Evolutionary conservation across 2,888 invertebrate species (phyloP).

Genomic region (Troides helena): DNA sequence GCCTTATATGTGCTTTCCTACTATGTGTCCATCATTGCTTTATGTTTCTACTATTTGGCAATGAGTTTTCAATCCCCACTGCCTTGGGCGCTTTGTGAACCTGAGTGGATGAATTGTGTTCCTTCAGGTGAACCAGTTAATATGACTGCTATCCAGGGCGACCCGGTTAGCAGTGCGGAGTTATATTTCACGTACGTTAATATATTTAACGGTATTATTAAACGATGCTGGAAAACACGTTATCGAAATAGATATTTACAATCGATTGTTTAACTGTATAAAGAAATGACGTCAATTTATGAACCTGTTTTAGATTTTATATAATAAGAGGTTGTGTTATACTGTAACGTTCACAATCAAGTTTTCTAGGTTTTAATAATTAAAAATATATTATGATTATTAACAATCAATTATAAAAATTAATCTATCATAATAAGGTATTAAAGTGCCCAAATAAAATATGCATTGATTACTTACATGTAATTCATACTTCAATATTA

Average conservation of each 20-base stretch:
- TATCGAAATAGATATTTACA: not conserved
- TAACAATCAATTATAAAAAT: no score
- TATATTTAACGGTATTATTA: not conserved
- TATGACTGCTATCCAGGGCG: conserved; percentile 37
- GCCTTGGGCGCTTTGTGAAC: conserved; percentile 86
- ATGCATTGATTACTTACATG: no score
- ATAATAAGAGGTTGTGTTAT: no score
- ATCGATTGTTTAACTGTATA: not conserved
- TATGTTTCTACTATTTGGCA: conserved; percentile 86
- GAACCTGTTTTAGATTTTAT: not conserved
- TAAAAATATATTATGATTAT: no score
- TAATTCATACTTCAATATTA: no score
- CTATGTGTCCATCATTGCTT: conserved; percentile 87
- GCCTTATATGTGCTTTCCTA: conserved; percentile 85
- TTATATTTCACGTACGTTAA: conserved; percentile 77
- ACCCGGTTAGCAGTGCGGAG: conserved; percentile 77
- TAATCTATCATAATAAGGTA: no score
- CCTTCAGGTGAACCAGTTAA: conserved; percentile 57
- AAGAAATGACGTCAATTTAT: not conserved
- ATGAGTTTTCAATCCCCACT: conserved; percentile 85
- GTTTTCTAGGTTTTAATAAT: no score
- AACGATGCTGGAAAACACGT: not conserved
- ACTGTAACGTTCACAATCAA: no score
- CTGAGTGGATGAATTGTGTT: conserved; percentile 77
- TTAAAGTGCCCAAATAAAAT: no score